A percentile compares a stretch with the other conserved stretches of the same genome.
These are phyloP conservation scores for Platichthys stellatus DNA, from an alignment of 2,113 vertebrate genomes.

Conservation along the genomic window DNA sequence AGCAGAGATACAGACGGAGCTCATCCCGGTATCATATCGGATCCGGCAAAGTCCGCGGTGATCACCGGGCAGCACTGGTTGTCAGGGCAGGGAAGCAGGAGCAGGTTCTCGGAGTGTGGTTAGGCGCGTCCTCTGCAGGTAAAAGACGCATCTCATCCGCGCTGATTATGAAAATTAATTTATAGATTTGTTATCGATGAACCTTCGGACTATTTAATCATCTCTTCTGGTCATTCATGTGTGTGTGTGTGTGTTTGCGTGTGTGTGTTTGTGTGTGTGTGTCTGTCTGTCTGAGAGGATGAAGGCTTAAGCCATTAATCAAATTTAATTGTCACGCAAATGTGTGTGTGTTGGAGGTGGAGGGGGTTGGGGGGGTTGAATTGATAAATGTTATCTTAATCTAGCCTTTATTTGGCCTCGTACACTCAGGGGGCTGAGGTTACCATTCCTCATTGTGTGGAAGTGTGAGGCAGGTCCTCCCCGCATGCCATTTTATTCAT, in stretches of 20 bases:
- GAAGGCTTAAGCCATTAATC: constrained; percentile 59
- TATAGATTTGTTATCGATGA: constrained; percentile 28
- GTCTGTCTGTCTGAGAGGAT: constrained; percentile 29
- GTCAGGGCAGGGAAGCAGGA: constrained; percentile 37
- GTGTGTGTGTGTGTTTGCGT: constrained; percentile 3
- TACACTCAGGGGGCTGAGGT: constrained; percentile 32
- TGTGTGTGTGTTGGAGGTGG: constrained; percentile 19
- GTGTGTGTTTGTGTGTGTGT: background rate
- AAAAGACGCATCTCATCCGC: constrained; percentile 39
- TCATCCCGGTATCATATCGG: constrained; percentile 2
- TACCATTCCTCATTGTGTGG: constrained; percentile 47
- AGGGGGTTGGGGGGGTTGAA: constrained; percentile 1
- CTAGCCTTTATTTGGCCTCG: constrained; percentile 38
- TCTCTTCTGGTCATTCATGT: background rate
- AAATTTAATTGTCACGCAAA: constrained; percentile 69
- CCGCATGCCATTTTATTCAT: constrained; percentile 62
- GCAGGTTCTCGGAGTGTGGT: constrained; percentile 21
- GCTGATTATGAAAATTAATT: constrained; percentile 18
- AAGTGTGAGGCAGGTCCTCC: constrained; percentile 51
- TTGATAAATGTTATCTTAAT: constrained; percentile 56
- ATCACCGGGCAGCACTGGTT: constrained; percentile 19
- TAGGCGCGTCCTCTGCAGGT: constrained; percentile 81
- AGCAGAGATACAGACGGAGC: background rate
- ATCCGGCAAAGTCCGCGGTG: constrained; percentile 9
- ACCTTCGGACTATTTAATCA: constrained; percentile 5